Evolutionary conservation across 2,797 vertebrate genomes (phyloP).

Genomic region (Esox lucius): DNA sequence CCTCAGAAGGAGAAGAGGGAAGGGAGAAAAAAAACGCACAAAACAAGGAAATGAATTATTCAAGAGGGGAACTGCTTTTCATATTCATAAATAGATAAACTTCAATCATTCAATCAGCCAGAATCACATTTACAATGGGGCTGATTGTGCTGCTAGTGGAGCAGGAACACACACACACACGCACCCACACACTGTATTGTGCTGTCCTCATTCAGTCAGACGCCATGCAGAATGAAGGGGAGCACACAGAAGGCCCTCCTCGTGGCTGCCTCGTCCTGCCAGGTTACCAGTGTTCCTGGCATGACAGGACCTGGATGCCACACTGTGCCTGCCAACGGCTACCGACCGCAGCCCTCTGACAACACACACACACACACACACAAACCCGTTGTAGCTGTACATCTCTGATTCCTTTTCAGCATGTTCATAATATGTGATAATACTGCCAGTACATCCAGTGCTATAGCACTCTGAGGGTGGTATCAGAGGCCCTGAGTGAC

Average conservation of each 20-base stretch:
- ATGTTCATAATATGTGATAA: constrained; percentile 30
- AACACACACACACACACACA: background rate
- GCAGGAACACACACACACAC: constrained; percentile 8
- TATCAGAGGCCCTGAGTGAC: constrained; percentile 12
- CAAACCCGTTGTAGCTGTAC: background rate
- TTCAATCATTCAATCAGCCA: constrained; percentile 47
- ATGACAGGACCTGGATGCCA: constrained; percentile 47
- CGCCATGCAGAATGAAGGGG: constrained; percentile 36
- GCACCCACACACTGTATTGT: constrained; percentile 20
- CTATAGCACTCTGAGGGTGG: constrained; percentile 24
- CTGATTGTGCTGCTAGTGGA: constrained; percentile 15
- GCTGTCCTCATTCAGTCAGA: constrained; percentile 65
- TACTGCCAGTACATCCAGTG: constrained; percentile 20
- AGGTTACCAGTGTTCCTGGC: constrained; percentile 37
- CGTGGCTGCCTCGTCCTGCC: constrained; percentile 27
- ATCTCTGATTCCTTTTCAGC: constrained; percentile 11
- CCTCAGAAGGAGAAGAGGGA: constrained; percentile 8
- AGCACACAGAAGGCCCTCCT: constrained; percentile 32
- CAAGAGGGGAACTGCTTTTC: constrained; percentile 39
- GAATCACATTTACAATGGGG: constrained; percentile 40
- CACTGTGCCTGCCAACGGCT: constrained; percentile 20
- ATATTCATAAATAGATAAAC: constrained; percentile 54
- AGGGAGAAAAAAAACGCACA: background rate
- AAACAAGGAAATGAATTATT: constrained; percentile 56
- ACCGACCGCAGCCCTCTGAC: constrained; percentile 24